Percentiles rank a stretch among this genome's conserved stretches.
phyloP scores from a whole-genome alignment of 2,797 vertebrate genomes.

The Melanotaenia pygmaea region DNA sequence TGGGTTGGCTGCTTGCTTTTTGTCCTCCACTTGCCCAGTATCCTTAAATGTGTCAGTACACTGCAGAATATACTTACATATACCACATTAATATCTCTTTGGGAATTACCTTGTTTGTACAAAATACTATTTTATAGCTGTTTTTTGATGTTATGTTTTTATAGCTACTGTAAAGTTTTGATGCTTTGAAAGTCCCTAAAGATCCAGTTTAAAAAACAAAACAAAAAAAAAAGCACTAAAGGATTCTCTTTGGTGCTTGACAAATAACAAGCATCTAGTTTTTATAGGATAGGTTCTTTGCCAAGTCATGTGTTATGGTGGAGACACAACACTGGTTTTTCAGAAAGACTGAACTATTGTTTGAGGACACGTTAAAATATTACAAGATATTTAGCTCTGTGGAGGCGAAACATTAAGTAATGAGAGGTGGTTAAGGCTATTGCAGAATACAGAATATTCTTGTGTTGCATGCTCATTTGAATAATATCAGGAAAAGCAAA shows the following conservation, averaged over 20 bases:
- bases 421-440: background rate
- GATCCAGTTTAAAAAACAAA: background rate
- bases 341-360: background rate
- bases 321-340: background rate
- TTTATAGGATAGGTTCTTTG: background rate
- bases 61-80: background rate
- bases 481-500: background rate
- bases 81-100: background rate
- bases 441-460: background rate
- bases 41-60: background rate
- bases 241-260: background rate
- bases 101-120: background rate
- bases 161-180: too few relatives aligned
- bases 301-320: background rate
- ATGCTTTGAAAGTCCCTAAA: background rate
- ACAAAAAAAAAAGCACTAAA: background rate
- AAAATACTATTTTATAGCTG: background rate
- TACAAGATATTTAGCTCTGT: background rate
- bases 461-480: background rate
- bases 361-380: background rate
- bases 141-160: too few relatives aligned
- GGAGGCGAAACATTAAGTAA: background rate
- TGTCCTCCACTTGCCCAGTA: background rate
- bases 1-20: background rate
- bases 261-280: background rate